phyloP scores from a whole-genome alignment of 2,113 vertebrate genomes.

The Euleptes europaea region DNA sequence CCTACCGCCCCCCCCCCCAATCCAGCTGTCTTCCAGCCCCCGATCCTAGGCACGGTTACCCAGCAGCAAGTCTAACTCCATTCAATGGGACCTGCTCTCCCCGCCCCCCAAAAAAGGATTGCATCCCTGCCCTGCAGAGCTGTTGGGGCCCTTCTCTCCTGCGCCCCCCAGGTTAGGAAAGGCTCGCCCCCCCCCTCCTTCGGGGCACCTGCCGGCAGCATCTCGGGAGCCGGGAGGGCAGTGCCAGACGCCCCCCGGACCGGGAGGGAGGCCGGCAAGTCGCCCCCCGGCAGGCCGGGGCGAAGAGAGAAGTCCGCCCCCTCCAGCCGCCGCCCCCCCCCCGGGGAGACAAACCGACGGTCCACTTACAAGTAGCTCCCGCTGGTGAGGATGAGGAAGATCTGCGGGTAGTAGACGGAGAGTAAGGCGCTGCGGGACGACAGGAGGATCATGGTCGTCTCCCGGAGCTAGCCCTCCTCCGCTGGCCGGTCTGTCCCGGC shows the following conservation, averaged over 20 bases:
- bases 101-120: no score
- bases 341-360: neutral
- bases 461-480: constrained; percentile 64
- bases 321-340: no score
- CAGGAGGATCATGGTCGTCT: constrained; percentile 90
- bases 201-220: neutral
- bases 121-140: neutral
- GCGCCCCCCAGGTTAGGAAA: no score
- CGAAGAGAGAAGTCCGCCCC: no score
- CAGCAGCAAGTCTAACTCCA: neutral
- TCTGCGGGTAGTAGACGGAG: constrained; percentile 96
- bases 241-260: no score
- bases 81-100: neutral
- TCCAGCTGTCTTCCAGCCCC: neutral
- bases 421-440: constrained; percentile 93
- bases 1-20: neutral
- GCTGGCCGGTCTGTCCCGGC: neutral
- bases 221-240: neutral
- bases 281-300: no score
- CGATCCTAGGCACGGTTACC: no score
- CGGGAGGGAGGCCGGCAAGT: no score
- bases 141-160: no score
- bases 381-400: constrained; percentile 97
- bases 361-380: constrained; percentile 93
- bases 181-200: neutral